phyloP scores from a whole-genome alignment of 2,888 invertebrate species.

The Lobophora halterata region DNA sequence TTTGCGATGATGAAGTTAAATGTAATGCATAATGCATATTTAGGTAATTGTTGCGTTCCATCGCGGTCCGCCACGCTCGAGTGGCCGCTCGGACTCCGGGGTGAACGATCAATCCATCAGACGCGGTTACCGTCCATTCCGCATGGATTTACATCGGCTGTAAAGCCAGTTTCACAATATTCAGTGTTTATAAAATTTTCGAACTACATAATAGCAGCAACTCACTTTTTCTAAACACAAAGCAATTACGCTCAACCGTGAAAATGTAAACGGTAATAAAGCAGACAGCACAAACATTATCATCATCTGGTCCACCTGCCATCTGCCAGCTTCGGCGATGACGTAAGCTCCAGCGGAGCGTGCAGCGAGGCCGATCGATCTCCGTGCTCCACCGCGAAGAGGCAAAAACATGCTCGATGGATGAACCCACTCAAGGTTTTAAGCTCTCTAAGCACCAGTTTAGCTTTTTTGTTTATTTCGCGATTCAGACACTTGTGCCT shows the following conservation, averaged over 20 bases:
- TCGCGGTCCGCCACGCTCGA: constrained; percentile 28
- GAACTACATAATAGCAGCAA: too few species aligned
- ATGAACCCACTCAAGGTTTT: constrained; percentile 20
- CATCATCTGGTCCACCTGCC: constrained; percentile 32
- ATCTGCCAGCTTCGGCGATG: constrained; percentile 37
- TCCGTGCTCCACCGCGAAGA: constrained; percentile 17
- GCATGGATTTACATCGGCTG: constrained; percentile 14
- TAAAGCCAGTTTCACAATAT: not conserved
- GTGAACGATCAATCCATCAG: constrained; percentile 36
- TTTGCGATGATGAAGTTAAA: too few species aligned
- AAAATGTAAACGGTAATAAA: constrained; percentile 1
- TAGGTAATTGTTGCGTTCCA: constrained; percentile 21
- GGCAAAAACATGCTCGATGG: constrained; percentile 27
- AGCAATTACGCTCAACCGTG: not conserved
- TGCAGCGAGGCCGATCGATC: constrained; percentile 45
- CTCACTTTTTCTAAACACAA: too few species aligned
- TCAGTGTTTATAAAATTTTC: constrained; percentile 2
- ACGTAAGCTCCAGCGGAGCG: constrained; percentile 42
- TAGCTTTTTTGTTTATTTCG: constrained; percentile 7
- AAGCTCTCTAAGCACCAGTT: constrained; percentile 4
- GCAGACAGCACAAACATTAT: constrained; percentile 31
- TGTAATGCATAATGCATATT: too few species aligned
- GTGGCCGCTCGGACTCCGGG: constrained; percentile 19
- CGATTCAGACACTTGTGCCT: too few species aligned
- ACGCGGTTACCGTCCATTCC: constrained; percentile 27